phyloP scores from a whole-genome alignment of 2,113 vertebrate genomes.

The Chaenogobius annularis region DNA sequence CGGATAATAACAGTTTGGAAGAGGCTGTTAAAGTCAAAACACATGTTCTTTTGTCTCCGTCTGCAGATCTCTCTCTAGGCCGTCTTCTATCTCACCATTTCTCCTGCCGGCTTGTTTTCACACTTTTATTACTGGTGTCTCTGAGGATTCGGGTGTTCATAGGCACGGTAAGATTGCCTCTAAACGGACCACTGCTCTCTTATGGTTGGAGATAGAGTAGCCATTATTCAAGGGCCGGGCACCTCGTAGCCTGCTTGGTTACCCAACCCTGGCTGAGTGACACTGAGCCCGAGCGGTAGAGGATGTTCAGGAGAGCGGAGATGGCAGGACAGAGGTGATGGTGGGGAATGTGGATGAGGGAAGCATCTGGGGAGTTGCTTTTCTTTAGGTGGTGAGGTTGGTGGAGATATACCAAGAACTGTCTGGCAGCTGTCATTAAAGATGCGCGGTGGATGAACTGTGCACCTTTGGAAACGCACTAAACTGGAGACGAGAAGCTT shows the following conservation, averaged over 20 bases:
- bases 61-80: slow-evolving; percentile 14
- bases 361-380: slow-evolving; percentile 7
- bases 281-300: slow-evolving; percentile 46
- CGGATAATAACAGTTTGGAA: slow-evolving; percentile 44
- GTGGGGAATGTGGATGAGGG: slow-evolving; percentile 64
- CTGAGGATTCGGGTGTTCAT: slow-evolving; percentile 40
- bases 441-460: slow-evolving; percentile 45
- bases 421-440: slow-evolving; percentile 48
- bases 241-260: slow-evolving; percentile 47
- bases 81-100: slow-evolving; percentile 33
- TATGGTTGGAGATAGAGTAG: slow-evolving; percentile 48
- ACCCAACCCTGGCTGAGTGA: slow-evolving; percentile 52
- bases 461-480: slow-evolving; percentile 14
- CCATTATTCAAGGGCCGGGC: slow-evolving; percentile 57
- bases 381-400: slow-evolving; percentile 13
- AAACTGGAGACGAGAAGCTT: slow-evolving; percentile 35
- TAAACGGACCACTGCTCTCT: slow-evolving; percentile 43
- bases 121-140: slow-evolving; percentile 36
- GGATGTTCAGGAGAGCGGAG: slow-evolving; percentile 49
- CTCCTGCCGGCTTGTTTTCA: slow-evolving; percentile 40
- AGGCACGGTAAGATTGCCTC: slow-evolving; percentile 47
- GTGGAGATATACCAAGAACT: slow-evolving; percentile 28
- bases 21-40: slow-evolving; percentile 32
- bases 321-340: slow-evolving; percentile 50
- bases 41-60: slow-evolving; percentile 42